A percentile compares a stretch with the other conserved stretches of the same genome.
phyloP scores from a whole-genome alignment of 1,140 invertebrate genomes.

The Lamellibrachia luymesi region DNA sequence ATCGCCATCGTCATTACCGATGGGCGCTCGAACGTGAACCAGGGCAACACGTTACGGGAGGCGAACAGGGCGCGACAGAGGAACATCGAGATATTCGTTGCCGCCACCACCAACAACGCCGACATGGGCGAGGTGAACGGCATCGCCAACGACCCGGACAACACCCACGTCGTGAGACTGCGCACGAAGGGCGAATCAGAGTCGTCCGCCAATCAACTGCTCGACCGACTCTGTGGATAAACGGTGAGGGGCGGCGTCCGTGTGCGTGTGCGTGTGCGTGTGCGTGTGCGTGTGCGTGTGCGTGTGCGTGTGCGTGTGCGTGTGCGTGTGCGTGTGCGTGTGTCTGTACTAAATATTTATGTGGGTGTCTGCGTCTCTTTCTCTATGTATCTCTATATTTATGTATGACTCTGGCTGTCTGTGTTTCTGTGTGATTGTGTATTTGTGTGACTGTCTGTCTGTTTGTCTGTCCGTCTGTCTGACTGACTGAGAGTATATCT shows the following conservation, averaged over 20 bases:
- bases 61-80: constrained; percentile 9
- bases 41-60: background rate
- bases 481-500: background rate
- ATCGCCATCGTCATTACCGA: constrained; percentile 26
- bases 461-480: background rate
- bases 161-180: background rate
- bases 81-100: constrained; percentile 7
- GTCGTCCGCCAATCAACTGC: background rate
- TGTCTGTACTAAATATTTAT: background rate
- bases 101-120: background rate
- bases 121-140: constrained; percentile 12
- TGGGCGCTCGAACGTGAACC: constrained; percentile 23
- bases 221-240: background rate
- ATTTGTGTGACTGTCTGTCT: background rate
- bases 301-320: background rate
- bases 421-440: background rate
- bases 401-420: background rate
- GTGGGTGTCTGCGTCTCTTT: background rate
- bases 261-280: background rate
- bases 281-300: background rate
- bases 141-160: background rate
- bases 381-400: background rate
- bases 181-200: background rate
- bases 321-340: background rate
- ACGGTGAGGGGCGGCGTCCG: background rate